Evolutionary conservation across 1,140 invertebrate species (phyloP).

Genomic region (Drosophila teissieri): DNA sequence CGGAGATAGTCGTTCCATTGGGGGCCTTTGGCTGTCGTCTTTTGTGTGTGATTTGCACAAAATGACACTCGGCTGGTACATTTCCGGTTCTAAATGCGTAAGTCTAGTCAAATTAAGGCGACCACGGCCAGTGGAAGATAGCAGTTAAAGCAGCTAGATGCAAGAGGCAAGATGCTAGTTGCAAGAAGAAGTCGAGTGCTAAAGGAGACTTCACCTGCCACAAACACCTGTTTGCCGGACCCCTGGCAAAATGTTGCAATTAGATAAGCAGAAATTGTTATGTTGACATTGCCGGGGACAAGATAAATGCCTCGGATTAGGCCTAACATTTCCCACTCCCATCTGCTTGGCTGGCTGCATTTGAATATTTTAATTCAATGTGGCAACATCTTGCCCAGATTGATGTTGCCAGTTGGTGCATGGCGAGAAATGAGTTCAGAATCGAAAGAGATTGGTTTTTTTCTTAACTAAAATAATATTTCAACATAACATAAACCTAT

Average conservation of each 20-base stretch:
- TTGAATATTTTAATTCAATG: conserved; percentile 58
- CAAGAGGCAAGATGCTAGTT: too few species aligned
- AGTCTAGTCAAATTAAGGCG: conserved; percentile 82
- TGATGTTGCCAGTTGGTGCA: conserved; percentile 12
- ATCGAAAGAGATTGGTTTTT: not conserved
- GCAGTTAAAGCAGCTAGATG: conserved; percentile 34
- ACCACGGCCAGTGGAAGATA: conserved; percentile 28
- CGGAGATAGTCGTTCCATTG: conserved; percentile 11
- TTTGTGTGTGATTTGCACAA: conserved; percentile 76
- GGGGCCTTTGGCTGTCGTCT: conserved; percentile 64
- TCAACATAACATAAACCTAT: not conserved
- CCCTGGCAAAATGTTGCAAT: conserved; percentile 76
- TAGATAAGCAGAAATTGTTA: conserved; percentile 83
- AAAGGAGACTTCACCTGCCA: conserved; percentile 57
- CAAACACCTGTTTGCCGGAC: conserved; percentile 74
- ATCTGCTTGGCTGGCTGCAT: conserved; percentile 2
- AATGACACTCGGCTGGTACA: conserved; percentile 73
- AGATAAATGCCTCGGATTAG: conserved; percentile 60
- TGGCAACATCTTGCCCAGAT: conserved; percentile 51
- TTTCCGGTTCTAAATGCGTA: conserved; percentile 83
- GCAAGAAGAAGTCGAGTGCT: conserved; percentile 34
- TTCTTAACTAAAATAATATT: too few species aligned
- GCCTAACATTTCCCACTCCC: conserved; percentile 43
- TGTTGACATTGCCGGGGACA: conserved; percentile 71
- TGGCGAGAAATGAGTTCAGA: not conserved